These are phyloP conservation scores for Drosophila rubida DNA, from an alignment of 2,888 invertebrate genomes.

Conservation along the genomic window DNA sequence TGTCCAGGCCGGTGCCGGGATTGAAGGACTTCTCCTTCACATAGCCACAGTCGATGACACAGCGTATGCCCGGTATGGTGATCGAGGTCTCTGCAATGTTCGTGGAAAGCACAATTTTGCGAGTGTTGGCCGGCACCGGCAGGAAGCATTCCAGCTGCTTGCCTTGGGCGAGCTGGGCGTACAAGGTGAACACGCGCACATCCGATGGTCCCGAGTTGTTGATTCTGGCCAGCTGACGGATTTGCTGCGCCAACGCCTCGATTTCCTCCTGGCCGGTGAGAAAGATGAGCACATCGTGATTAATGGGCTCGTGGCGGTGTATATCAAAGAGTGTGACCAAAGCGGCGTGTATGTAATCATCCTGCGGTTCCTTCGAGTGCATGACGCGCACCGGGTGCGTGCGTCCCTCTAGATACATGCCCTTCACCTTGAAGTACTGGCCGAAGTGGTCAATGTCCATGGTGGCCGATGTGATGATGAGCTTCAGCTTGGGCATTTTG, in stretches of 20 bases:
- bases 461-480: conserved; percentile 97
- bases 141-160: conserved; percentile 96
- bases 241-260: conserved; percentile 92
- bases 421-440: conserved; percentile 94
- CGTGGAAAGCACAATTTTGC: conserved; percentile 97
- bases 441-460: conserved; percentile 98
- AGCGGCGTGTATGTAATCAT: conserved; percentile 93
- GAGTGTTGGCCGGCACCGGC: conserved; percentile 88
- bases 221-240: conserved; percentile 88
- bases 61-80: conserved; percentile 96
- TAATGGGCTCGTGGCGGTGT: conserved; percentile 91
- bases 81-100: conserved; percentile 99
- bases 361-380: conserved; percentile 89
- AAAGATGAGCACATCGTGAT: conserved; percentile 96
- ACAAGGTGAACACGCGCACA: conserved; percentile 93
- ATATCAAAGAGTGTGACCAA: conserved; percentile 95
- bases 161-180: conserved; percentile 94
- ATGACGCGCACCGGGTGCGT: conserved; percentile 92
- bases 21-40: conserved; percentile 95
- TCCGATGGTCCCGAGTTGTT: conserved; percentile 86
- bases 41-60: conserved; percentile 96
- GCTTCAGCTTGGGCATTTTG: conserved; percentile 88
- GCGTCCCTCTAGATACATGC: conserved; percentile 95
- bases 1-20: conserved; percentile 92
- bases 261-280: conserved; percentile 99